Base-by-base conservation (phyloP, 2,113 vertebrate species). In the Ifrita kowaldi region DNA sequence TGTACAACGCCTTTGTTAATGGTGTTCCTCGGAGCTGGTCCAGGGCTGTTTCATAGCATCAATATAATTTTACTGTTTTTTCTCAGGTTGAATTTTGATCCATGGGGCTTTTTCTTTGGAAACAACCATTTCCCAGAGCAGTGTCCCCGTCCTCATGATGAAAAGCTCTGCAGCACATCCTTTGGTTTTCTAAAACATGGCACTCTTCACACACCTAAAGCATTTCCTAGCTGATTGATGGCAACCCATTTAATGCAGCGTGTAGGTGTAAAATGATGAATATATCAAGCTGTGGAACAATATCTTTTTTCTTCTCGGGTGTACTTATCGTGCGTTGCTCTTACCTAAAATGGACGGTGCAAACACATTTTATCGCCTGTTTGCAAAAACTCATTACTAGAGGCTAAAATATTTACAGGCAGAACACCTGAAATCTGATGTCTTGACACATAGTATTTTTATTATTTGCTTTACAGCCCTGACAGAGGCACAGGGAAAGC, bases 371-470 rank as follows among this genome's bases (percentile, higher is more conserved):
- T 93, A 95, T 88, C 32, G 68, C 71, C 68, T 91, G 64, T 85
- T 96, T 92, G 85, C 76, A 84, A 95, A 94, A 95, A 81, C 65
- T 83, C 74, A 91, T 96, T 96, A 92, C 86, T 85, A 90, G 60
- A 82, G 44, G 41, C 70, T 73, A 84, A 91, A 93, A 94, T 69
- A 90, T 94, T 87, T 93, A 92, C 63, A 74, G 65, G 62, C 71
- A 90, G 56, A 78, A 75, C 55, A 63, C 71, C 55, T 73, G 55
- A 87, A 92, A 90, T 74, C 76, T 89, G 79, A 80, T 83, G 56
- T 86, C 60, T 77, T 89, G 77, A 80, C 74, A 83, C 71, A 33
- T 16, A 37, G 3, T 53, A 33, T 33, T 90, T 89, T 95, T 90
- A 67, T 74, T 85, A 57, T 75, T 91, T 91, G 49, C 53, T 89